Conservation (phyloP, 2,113 vertebrate genomes). For the Sclerurus mexicanus region DNA sequence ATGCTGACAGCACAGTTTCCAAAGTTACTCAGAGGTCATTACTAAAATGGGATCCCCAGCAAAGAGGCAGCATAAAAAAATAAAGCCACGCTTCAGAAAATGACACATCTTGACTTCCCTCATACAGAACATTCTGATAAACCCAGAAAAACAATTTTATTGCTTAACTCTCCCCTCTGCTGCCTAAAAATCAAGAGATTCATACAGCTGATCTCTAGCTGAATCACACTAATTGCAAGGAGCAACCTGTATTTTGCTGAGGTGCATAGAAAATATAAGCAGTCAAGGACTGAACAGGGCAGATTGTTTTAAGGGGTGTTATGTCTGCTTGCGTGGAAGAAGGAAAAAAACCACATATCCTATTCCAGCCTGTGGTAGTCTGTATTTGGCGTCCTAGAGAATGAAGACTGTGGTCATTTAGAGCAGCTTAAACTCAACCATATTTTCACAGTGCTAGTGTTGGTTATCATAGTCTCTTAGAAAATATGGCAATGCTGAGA, state of each 20-base stretch:
- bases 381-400: constrained; percentile 22
- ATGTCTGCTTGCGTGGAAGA: not conserved
- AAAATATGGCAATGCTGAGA: constrained; percentile 18
- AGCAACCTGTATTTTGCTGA: not conserved
- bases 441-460: constrained; percentile 1
- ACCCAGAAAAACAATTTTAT: not conserved
- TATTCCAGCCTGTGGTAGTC: not conserved
- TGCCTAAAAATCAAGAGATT: not conserved
- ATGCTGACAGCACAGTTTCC: not conserved
- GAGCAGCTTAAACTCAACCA: not conserved
- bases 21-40: not conserved
- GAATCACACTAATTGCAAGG: not conserved
- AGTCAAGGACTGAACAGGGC: not conserved
- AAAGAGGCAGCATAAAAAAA: not conserved
- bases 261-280: not conserved
- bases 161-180: not conserved
- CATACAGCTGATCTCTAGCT: not conserved
- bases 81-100: not conserved
- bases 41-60: not conserved
- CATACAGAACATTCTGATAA: not conserved
- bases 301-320: not conserved
- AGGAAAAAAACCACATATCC: not conserved
- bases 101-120: not conserved
- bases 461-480: constrained; percentile 20
- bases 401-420: not conserved